Percentiles rank a stretch among this genome's conserved stretches.
phyloP scores from a whole-genome alignment of 2,888 invertebrate genomes.

The Eupithecia insigniata region DNA sequence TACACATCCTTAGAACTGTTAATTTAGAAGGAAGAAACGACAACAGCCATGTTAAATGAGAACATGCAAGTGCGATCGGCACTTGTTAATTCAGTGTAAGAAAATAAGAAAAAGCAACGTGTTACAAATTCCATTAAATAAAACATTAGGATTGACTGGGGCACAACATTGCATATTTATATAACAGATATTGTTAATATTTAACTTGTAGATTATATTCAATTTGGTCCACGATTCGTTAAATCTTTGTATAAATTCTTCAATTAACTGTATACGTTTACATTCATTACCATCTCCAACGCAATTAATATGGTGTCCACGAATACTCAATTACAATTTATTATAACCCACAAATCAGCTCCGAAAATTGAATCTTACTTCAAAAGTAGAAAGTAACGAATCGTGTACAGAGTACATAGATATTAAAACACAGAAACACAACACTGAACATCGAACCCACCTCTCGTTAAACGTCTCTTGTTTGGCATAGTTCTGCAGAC shows the following conservation, averaged over 20 bases:
- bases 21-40: slow-evolving; percentile 67
- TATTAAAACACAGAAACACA: slow-evolving; percentile 51
- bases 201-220: slow-evolving; percentile 39
- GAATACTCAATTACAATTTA: not conserved
- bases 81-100: slow-evolving; percentile 53
- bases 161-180: slow-evolving; percentile 91
- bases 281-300: slow-evolving; percentile 34
- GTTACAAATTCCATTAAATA: slow-evolving; percentile 75
- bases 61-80: slow-evolving; percentile 72
- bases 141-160: slow-evolving; percentile 87
- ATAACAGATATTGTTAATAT: slow-evolving; percentile 54
- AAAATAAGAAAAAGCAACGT: slow-evolving; percentile 72
- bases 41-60: slow-evolving; percentile 52
- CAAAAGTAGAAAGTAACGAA: slow-evolving; percentile 28
- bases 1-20: slow-evolving; percentile 72
- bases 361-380: not conserved
- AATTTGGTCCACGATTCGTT: slow-evolving; percentile 39
- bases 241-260: slow-evolving; percentile 33
- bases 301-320: slow-evolving; percentile 19
- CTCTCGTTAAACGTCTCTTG: slow-evolving; percentile 98
- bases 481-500: slow-evolving; percentile 98
- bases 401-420: slow-evolving; percentile 29
- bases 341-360: not conserved
- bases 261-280: slow-evolving; percentile 32
- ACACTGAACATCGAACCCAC: slow-evolving; percentile 86